phyloP scores from a whole-genome alignment of 2,888 invertebrate genomes.

The Acrobeloides nanus region DNA sequence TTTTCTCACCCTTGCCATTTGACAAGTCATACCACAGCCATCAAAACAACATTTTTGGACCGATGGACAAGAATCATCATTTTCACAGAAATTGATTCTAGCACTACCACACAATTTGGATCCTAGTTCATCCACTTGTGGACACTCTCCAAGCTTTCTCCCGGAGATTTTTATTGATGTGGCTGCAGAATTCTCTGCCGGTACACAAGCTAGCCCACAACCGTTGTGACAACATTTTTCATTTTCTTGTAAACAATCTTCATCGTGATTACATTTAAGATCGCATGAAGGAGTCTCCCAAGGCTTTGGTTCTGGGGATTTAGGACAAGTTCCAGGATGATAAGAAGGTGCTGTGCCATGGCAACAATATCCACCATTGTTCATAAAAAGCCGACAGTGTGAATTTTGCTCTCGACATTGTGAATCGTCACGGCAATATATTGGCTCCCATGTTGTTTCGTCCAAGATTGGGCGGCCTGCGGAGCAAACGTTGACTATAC shows the following conservation, averaged over 20 bases:
- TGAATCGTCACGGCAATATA: slow-evolving; percentile 19
- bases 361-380: slow-evolving; percentile 37
- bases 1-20: no score
- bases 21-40: slow-evolving; percentile 20
- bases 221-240: slow-evolving; percentile 50
- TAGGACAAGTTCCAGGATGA: slow-evolving; percentile 32
- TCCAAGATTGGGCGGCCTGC: slow-evolving; percentile 27
- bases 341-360: slow-evolving; percentile 14
- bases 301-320: slow-evolving; percentile 15
- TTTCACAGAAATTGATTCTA: slow-evolving; percentile 13
- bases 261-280: slow-evolving; percentile 32
- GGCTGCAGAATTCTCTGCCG: slow-evolving; percentile 8
- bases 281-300: slow-evolving; percentile 21
- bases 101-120: slow-evolving; percentile 11
- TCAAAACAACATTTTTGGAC: slow-evolving; percentile 16
- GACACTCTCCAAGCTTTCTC: slow-evolving; percentile 12
- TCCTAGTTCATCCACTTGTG: slow-evolving; percentile 19
- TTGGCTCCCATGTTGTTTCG: slow-evolving; percentile 17
- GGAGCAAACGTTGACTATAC: slow-evolving; percentile 42
- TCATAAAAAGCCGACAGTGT: slow-evolving; percentile 32
- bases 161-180: neutral
- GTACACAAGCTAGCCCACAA: slow-evolving; percentile 37
- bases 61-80: slow-evolving; percentile 11
- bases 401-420: slow-evolving; percentile 32
- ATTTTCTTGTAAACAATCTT: slow-evolving; percentile 24